Evolutionary conservation across 2,888 invertebrate genomes (phyloP), one percentile per base, ranked within the genome.

Genomic region (Hypena proboscidalis): DNA sequence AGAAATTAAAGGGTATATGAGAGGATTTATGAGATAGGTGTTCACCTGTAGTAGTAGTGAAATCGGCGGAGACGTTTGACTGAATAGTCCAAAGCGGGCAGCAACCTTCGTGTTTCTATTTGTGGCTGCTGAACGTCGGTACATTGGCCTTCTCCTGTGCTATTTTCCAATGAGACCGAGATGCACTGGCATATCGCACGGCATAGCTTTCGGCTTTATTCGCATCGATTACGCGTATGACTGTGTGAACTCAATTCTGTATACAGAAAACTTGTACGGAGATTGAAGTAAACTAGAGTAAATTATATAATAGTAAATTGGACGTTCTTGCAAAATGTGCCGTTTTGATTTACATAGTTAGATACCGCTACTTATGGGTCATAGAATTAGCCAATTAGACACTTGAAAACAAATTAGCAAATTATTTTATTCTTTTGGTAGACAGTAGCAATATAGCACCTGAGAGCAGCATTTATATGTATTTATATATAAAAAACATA

Each of bases 71-170:
- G 70, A 72, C 61, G 60, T 70, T 65, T 65, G 71, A 73, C 62
- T 55, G 76, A 78, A 79, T 82, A 80, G 77, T 74, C 80, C 78
- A 78, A 81, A 82, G 80, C 80, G 78, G 82, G 81, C 80, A 80
- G 82, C 77, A 80, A 85, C 81, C 81, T 83, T 83, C 81, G 74
- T 63, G 54, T 60, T 77, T 80, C 89, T 89, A 89, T 89, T 89
- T 89, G 80, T 65, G 83, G 82, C 75, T 71, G 65, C 71, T 73
- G 70, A 70, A 71, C 69, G 74, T 61, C 76, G 73, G 86, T 87
- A 80, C 87, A 71, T 88, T 86, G 85, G 87, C 89, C 87, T 85
- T 84, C 82, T 80, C 76, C 58, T 66, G 75, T 74, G 80, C 81
- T 79, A 77, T 84, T 83, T 84, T 83, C 78, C 79, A 83, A 80